Evolutionary conservation across 2,888 invertebrate genomes (phyloP).

Genomic region (Dolichomitus sp.): DNA sequence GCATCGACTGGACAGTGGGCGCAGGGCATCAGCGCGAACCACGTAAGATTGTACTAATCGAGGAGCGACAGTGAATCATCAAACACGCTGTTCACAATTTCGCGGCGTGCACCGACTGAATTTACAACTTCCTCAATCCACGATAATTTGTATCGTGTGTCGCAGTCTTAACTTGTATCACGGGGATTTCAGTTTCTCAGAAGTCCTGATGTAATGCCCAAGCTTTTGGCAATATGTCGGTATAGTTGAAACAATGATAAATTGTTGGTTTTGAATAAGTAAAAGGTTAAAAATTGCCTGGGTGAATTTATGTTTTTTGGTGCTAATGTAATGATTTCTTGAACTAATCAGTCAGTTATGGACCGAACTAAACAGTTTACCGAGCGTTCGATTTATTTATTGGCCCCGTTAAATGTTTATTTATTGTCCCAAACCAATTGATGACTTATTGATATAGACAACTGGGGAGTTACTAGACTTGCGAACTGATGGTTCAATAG

Average conservation of each 20-base stretch:
- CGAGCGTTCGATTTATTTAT: background rate
- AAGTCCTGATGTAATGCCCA: background rate
- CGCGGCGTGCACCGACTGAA: constrained; percentile 64
- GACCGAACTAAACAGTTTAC: too few species aligned
- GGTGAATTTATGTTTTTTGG: background rate
- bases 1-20: background rate
- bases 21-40: constrained; percentile 44
- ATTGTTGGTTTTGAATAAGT: background rate
- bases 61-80: constrained; percentile 68
- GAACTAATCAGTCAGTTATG: background rate
- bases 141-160: constrained; percentile 49
- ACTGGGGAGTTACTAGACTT: too few species aligned
- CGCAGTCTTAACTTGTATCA: constrained; percentile 20
- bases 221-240: background rate
- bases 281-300: background rate
- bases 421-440: background rate
- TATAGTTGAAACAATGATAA: background rate
- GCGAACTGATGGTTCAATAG: too few species aligned
- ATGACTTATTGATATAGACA: background rate
- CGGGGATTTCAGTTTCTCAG: background rate
- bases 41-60: constrained; percentile 64
- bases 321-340: background rate
- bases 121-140: constrained; percentile 67
- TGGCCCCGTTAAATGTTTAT: background rate
- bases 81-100: constrained; percentile 59